phyloP scores from a whole-genome alignment of 1,140 invertebrate genomes.

The Dendrolimus punctatus region DNA sequence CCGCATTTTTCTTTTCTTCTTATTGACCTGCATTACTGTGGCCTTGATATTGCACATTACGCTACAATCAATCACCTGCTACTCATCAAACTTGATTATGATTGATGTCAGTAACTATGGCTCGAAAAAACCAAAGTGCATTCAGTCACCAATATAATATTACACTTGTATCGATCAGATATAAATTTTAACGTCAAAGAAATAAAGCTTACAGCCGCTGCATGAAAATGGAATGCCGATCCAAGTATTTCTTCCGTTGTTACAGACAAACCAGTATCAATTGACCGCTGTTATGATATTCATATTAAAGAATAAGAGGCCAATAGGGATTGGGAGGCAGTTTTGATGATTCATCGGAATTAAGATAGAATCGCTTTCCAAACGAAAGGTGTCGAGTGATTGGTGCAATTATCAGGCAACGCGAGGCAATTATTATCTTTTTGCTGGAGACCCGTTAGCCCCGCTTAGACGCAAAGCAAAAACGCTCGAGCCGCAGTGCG shows the following conservation, averaged over 20 bases:
- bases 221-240: no score
- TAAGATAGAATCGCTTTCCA: slow-evolving; percentile 59
- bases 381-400: slow-evolving; percentile 63
- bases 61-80: slow-evolving; percentile 27
- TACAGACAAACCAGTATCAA: no score
- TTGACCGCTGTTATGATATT: no score
- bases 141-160: slow-evolving; percentile 6
- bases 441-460: slow-evolving; percentile 63
- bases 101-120: slow-evolving; percentile 16
- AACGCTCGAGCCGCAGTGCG: slow-evolving; percentile 49
- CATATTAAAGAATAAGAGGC: no score
- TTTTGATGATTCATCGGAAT: slow-evolving; percentile 54
- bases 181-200: no score
- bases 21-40: slow-evolving; percentile 34
- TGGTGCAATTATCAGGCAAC: slow-evolving; percentile 51
- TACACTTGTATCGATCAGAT: no score
- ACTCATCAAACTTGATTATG: slow-evolving; percentile 7
- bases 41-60: slow-evolving; percentile 56
- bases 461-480: slow-evolving; percentile 56
- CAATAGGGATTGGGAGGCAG: slow-evolving; percentile 18
- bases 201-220: no score
- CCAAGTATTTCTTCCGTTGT: no score
- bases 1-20: slow-evolving; percentile 20
- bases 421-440: slow-evolving; percentile 63
- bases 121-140: background rate